phyloP scores from a whole-genome alignment of 30 jellyfish, hydroid and myxozoan species.

The Turritopsis rubra region DNA sequence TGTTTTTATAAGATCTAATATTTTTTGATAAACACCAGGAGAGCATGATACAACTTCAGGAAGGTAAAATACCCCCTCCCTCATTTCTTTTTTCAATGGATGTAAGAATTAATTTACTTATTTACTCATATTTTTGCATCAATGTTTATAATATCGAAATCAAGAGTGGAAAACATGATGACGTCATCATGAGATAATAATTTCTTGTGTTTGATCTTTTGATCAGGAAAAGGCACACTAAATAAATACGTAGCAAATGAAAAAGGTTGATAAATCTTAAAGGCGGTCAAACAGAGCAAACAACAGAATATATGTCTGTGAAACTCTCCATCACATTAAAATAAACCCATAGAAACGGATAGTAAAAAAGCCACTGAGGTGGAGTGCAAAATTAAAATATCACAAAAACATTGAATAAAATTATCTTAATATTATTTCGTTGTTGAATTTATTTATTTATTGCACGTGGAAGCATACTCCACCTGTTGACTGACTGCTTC shows the following conservation, averaged over 20 bases:
- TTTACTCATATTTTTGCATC: neutral
- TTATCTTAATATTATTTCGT: neutral
- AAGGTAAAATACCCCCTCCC: neutral
- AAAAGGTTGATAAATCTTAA: neutral
- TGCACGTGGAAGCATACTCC: neutral
- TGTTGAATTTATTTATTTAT: neutral
- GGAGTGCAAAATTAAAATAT: neutral
- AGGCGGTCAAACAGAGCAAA: neutral
- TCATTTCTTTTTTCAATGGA: too few species aligned
- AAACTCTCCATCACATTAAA: neutral
- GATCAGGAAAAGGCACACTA: neutral
- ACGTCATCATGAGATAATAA: neutral
- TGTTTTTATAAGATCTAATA: too few species aligned
- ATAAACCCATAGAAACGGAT: neutral
- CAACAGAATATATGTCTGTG: neutral
- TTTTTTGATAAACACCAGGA: too few species aligned
- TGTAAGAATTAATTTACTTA: neutral
- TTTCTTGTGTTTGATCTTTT: neutral
- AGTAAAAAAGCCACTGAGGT: neutral
- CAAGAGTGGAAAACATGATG: neutral
- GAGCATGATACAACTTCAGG: too few species aligned
- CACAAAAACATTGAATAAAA: neutral
- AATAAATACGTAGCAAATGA: neutral
- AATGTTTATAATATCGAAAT: neutral
- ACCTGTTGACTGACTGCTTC: neutral